These are phyloP conservation scores for Gopherus flavomarginatus DNA, from an alignment of 2,113 vertebrate genomes.

Conservation along the genomic window DNA sequence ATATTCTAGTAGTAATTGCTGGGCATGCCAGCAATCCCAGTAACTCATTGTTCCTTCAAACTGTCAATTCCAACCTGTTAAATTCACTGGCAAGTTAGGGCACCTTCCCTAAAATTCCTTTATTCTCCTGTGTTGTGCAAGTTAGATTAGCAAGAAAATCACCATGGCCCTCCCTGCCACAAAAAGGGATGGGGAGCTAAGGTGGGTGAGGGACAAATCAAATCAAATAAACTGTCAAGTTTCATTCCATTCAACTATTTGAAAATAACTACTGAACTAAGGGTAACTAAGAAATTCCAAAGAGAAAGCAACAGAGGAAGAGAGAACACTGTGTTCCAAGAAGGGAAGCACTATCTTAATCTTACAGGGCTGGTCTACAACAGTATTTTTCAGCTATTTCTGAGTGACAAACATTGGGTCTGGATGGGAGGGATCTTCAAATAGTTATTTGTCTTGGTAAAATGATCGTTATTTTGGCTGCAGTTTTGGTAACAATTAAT, in stretches of 20 bases:
- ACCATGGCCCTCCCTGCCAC: background rate
- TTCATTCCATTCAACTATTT: background rate
- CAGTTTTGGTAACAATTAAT: background rate
- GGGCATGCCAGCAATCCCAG: background rate
- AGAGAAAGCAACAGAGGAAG: background rate
- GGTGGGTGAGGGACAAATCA: background rate
- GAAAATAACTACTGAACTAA: background rate
- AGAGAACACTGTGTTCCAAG: background rate
- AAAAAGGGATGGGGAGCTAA: background rate
- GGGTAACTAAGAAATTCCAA: constrained; percentile 4
- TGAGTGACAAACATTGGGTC: background rate
- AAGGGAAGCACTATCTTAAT: background rate
- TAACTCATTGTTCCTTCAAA: background rate
- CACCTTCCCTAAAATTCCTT: background rate
- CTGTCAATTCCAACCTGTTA: background rate
- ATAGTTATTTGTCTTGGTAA: background rate
- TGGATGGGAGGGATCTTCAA: background rate
- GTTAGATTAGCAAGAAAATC: constrained; percentile 8
- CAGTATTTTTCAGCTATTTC: background rate
- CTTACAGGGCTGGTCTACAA: background rate
- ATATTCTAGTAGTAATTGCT: background rate
- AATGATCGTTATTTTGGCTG: background rate
- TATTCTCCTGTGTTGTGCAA: background rate
- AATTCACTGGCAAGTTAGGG: background rate
- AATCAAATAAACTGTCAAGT: background rate